Evolutionary conservation across 2,113 vertebrate species (phyloP), one percentile per base, ranked within the genome.

Genomic region (Phodopus roborovskii): DNA sequence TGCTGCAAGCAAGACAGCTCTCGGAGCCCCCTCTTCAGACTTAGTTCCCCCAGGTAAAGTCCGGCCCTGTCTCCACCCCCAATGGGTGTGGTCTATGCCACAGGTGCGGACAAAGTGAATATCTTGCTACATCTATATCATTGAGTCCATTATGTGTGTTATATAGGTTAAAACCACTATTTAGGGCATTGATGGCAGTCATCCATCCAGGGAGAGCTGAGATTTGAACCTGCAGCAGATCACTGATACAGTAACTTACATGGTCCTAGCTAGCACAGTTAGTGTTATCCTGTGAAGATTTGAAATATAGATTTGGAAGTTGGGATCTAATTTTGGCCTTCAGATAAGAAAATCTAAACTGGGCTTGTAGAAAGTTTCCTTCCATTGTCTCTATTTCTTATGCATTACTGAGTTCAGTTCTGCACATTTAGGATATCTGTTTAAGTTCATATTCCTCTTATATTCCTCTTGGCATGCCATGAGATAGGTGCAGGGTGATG

Each of bases 221-320:
- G 39, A 91, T 84, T 96, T 96, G 79, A 94, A 89, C 15, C 19
- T 91, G n/a, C 13, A 82, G 48, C 28, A 91, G 53, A 48, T 68
- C 48, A 62, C 0, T 92, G 53, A 77, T 30, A 17, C 5, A 89
- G 81, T 90, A 16, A 39, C 3, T 6, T 74, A 42, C 5, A 10
- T n/a, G 73, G 9, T 78, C 16, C 58, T 45, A 36, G 11, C 60
- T 33, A 87, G 45, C 11, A 33, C n/a, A 73, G 36, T 74, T 77
- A 90, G 42, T 71, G 74, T 86, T 83, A 90, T 50, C 53, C 42
- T 64, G 0, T 53, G 56, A 90, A 71, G 22, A 28, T 66, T 19
- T 77, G 56, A 88, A 94, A 81, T 13, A 48, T 20, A 92, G 58
- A 95, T 62, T 73, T 94, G 58, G 92, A 95, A 88, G 20, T 73